phyloP scores from a whole-genome alignment of 1,140 invertebrate genomes.

The Leucophenga varia region DNA sequence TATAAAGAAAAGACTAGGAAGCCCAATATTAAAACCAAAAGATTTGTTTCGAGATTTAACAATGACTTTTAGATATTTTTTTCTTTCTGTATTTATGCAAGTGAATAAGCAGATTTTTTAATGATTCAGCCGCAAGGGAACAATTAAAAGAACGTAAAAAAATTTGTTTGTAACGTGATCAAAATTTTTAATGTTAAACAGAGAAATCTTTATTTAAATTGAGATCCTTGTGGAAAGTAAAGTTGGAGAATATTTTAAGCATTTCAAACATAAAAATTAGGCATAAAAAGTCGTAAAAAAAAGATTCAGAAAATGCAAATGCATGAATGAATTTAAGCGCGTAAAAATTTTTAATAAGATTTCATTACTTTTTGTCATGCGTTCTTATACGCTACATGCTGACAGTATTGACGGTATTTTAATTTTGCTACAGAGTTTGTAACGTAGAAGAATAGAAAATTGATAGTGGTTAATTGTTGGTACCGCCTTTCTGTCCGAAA shows the following conservation, averaged over 20 bases:
- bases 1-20: background rate
- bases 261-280: background rate
- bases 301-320: conserved; percentile 48
- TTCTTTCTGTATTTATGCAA: background rate
- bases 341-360: conserved; percentile 53
- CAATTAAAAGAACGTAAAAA: conserved; percentile 28
- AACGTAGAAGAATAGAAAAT: too few species aligned
- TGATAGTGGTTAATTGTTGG: too few species aligned
- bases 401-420: too few species aligned
- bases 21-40: conserved; percentile 15
- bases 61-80: conserved; percentile 39
- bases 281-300: conserved; percentile 41
- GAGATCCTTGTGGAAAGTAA: too few species aligned
- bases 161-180: conserved; percentile 46
- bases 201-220: too few species aligned
- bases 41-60: conserved; percentile 29
- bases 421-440: too few species aligned
- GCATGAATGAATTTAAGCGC: conserved; percentile 41
- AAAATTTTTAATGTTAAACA: conserved; percentile 41
- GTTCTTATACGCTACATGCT: too few species aligned
- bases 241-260: too few species aligned
- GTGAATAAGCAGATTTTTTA: conserved; percentile 17
- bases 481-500: too few species aligned
- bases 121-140: conserved; percentile 47
- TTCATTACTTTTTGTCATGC: conserved; percentile 32